These are phyloP conservation scores for Pseudotriccus pelzelni DNA, from an alignment of 2,797 vertebrate species.

Conservation along the genomic window DNA sequence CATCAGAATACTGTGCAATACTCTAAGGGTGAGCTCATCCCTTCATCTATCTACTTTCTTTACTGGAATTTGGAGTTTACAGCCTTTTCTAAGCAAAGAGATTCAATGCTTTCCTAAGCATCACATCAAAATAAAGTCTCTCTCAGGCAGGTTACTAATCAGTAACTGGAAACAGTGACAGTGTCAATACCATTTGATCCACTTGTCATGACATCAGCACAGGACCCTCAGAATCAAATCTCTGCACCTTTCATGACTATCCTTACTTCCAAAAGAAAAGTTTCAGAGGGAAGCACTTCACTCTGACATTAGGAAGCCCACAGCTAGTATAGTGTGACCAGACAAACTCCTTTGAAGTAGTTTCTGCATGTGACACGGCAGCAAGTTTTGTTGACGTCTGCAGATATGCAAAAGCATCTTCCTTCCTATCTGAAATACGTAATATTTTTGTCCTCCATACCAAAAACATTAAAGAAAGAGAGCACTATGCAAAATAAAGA, in stretches of 20 bases:
- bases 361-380: neutral
- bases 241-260: neutral
- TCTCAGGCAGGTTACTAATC: neutral
- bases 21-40: neutral
- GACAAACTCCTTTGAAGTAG: neutral
- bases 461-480: neutral
- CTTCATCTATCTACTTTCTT: neutral
- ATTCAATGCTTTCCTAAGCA: neutral
- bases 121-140: neutral
- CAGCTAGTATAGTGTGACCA: neutral
- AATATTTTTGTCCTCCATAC: neutral
- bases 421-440: neutral
- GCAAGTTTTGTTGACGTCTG: neutral
- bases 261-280: neutral
- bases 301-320: neutral
- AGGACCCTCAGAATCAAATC: neutral
- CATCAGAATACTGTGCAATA: neutral
- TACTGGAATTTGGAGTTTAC: neutral
- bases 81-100: neutral
- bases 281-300: neutral
- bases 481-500: neutral
- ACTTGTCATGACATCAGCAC: neutral
- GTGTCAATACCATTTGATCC: neutral
- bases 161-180: neutral
- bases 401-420: neutral